Conservation (phyloP, 2,113 vertebrate genomes). For the Crypturellus undulatus region DNA sequence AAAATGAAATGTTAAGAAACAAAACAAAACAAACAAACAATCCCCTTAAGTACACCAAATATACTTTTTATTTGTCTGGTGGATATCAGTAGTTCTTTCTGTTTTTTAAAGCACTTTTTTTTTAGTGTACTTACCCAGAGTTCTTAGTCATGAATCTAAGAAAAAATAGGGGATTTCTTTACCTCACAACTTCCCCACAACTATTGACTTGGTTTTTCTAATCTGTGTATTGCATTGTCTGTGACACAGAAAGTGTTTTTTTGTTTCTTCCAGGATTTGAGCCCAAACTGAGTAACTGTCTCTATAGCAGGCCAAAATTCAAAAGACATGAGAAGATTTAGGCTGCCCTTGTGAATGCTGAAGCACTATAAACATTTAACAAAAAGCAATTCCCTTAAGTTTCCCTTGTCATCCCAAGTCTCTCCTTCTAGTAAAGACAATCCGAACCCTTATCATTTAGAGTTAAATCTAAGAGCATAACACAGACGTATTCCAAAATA, state of each 20-base stretch:
- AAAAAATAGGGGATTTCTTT: constrained; percentile 38
- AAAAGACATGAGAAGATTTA: background rate
- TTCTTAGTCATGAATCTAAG: background rate
- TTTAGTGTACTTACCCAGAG: background rate
- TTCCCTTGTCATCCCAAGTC: background rate
- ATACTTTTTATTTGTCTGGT: background rate
- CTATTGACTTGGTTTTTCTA: background rate
- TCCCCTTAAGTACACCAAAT: background rate
- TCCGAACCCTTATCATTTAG: no score
- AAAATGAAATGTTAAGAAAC: background rate
- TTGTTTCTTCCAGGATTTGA: background rate
- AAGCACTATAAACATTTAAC: background rate
- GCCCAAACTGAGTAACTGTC: background rate
- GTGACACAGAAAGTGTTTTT: constrained; percentile 23
- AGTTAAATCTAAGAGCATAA: background rate
- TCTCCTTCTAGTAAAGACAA: background rate
- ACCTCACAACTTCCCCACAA: constrained; percentile 33
- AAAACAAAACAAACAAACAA: background rate
- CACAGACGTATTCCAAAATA: background rate
- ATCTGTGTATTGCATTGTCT: background rate
- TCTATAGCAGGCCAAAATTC: background rate
- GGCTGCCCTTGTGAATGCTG: background rate
- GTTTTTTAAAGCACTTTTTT: background rate
- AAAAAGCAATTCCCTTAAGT: background rate
- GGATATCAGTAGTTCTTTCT: background rate